These are phyloP conservation scores for Erythrocercus mccallii DNA, from an alignment of 2,113 vertebrate genomes.

Conservation along the genomic window DNA sequence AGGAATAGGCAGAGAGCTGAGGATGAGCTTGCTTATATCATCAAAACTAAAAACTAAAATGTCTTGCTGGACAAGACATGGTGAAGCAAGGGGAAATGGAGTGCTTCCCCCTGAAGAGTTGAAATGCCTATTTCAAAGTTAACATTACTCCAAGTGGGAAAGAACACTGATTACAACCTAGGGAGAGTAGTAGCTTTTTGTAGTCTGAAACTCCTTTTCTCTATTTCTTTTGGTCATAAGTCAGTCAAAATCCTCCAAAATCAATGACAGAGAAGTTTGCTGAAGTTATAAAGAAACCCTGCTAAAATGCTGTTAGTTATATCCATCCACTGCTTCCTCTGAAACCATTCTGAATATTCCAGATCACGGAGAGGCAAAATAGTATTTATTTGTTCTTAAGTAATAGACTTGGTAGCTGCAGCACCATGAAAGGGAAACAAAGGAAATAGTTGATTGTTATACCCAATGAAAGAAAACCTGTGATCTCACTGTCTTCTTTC, in stretches of 20 bases:
- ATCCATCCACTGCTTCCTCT: background rate
- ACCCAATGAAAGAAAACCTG: fast-evolving
- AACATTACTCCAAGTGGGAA: background rate
- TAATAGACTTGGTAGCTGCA: background rate
- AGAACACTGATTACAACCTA: background rate
- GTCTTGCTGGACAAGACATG: background rate
- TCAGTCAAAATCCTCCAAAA: background rate
- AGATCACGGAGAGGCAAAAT: background rate
- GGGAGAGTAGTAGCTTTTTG: background rate
- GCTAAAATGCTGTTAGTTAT: background rate
- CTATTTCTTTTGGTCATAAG: background rate
- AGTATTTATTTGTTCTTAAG: background rate
- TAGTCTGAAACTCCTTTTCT: background rate
- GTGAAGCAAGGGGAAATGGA: background rate
- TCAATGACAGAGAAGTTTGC: background rate
- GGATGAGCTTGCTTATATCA: background rate
- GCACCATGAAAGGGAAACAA: background rate
- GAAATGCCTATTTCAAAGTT: background rate
- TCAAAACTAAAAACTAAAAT: background rate
- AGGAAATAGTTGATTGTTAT: background rate
- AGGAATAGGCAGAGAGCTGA: fast-evolving
- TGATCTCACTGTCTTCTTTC: background rate
- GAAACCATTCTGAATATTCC: background rate
- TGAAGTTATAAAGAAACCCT: background rate
- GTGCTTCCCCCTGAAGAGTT: background rate